Base-by-base conservation (phyloP, 2,888 invertebrate species). In the Tenthredo livida region DNA sequence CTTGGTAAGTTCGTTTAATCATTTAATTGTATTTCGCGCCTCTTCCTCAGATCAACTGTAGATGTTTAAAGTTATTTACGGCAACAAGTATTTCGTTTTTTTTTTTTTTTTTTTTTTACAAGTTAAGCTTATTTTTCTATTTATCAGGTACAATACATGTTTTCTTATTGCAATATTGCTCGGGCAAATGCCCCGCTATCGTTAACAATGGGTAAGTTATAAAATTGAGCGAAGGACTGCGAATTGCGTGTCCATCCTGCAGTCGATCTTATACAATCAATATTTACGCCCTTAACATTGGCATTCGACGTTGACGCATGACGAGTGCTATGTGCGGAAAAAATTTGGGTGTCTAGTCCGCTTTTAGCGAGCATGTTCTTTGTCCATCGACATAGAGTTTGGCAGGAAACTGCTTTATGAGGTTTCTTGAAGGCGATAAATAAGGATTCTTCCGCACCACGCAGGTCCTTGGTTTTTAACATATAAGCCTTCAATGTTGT, bases 1-100 rank as follows among this genome's bases (percentile, higher is more conserved):
- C 75, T 75, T 75, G 84, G 84, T 84, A 84, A 84, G 67, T 78
- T 78, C 85, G 78, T 78, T 78, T 78, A 80, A 85, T 85, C 82
- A 85, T 77, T 21, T 75, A 65, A 67, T 77, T 84, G 78, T 78
- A 84, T 84, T 78, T 43, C 50, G 84, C 65, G 67, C 67, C 78
- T 78, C 77, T 78, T 77, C 73, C 73, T 84, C 73, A 25, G 75
- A 84, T 75, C 84, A 84, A 70, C 33, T 72, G 86, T 84, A 85
- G 73, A 43, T 47, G 40, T 73, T 73, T n/a, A 73, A 84, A 43
- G 73, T 43, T 5, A 0, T 6, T 73, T 73, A 40, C 73, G 40
- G 43, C 73, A 70, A 58, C 58, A n/a, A 33, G 29, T 21, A 5
- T 58, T 6, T 67, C 33, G 15, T 29, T 33, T 21, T 67, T 67